Base-by-base conservation (phyloP, 2,888 invertebrate genomes). In the Hedychridium roseum region DNA sequence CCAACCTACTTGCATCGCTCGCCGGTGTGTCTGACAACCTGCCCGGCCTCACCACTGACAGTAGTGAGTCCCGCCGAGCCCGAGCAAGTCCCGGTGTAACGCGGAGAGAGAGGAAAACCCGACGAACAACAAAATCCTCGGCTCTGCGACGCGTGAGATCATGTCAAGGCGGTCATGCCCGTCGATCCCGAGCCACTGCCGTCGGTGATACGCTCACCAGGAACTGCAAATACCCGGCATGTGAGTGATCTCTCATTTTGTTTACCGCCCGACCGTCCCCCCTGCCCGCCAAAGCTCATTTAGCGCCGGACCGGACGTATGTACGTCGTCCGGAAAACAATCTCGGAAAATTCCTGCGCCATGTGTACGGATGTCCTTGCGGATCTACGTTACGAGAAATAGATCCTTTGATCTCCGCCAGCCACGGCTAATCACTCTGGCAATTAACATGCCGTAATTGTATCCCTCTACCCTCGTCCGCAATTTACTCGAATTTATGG, bases 61-160 rank as follows among this genome's bases (percentile, higher is more conserved):
- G 17, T 30, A 17, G 15, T 16, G 9, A 17, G 11, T 18, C 14
- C 14, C 6, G 31, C 11, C 31, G 18, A 31, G 3, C 20, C n/a
- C 20, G 34, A 21, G 21, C 14, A n/a, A 31, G 20, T 16, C 5
- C 6, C 18, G 7, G 27, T 17, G 15, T n/a, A 14, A 32, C 7
- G 21, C 7, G 11, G 12, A 21, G 32, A 11, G 38, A 38, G 23
- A 23, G 38, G 3, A 16, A 38, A 9, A 26, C 3, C n/a, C 28
- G 21, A 37, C 31, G 11, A 32, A 23, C 32, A 26, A 41, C 21
- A 28, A 12, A 17, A 17, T 23, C 27, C 3, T 39, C 15, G 32
- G 18, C 18, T 23, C n/a, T 18, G 7, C 18, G 26, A 16, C 9
- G 14, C 2, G 20, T 20, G 34, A 12, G 7, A 16, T 7, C 27